Conservation (phyloP, 2,113 vertebrate genomes). For the Oostethus manadensis region DNA sequence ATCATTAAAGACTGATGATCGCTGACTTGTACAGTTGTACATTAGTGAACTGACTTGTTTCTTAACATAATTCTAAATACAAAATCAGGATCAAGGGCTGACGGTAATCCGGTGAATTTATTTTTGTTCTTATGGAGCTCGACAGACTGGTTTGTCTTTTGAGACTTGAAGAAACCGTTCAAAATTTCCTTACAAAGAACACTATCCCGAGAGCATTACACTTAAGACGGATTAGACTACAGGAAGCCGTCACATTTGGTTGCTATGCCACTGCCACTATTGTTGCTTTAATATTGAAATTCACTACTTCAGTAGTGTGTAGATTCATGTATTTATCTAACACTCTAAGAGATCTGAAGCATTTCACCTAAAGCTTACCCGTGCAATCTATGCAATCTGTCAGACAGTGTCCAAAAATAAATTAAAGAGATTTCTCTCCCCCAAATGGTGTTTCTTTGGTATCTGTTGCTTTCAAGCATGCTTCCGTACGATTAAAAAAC, state of each 20-base stretch:
- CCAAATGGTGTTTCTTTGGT: background rate
- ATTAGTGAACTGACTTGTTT: conserved; percentile 5
- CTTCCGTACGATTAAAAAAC: background rate
- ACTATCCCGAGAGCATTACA: conserved; percentile 45
- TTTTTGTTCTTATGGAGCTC: conserved; percentile 46
- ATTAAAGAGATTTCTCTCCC: background rate
- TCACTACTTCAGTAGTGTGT: background rate
- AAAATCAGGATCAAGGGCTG: background rate
- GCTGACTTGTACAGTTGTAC: background rate
- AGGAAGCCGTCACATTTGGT: conserved; percentile 43
- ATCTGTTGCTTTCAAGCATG: background rate
- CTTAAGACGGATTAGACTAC: conserved; percentile 53
- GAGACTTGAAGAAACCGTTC: conserved; percentile 33
- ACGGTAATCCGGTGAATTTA: conserved; percentile 8
- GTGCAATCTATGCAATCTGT: too few species aligned
- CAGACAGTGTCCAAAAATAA: too few species aligned
- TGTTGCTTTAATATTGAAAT: too few species aligned
- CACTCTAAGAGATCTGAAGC: background rate
- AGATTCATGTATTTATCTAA: background rate
- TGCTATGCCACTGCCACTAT: background rate
- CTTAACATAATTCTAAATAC: conserved; percentile 16
- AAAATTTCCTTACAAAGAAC: conserved; percentile 37
- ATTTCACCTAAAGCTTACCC: background rate
- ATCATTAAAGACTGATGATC: background rate
- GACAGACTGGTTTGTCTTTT: conserved; percentile 29